Evolutionary conservation across 2,888 invertebrate genomes (phyloP).

Genomic region (Gandaritis pyraliata): DNA sequence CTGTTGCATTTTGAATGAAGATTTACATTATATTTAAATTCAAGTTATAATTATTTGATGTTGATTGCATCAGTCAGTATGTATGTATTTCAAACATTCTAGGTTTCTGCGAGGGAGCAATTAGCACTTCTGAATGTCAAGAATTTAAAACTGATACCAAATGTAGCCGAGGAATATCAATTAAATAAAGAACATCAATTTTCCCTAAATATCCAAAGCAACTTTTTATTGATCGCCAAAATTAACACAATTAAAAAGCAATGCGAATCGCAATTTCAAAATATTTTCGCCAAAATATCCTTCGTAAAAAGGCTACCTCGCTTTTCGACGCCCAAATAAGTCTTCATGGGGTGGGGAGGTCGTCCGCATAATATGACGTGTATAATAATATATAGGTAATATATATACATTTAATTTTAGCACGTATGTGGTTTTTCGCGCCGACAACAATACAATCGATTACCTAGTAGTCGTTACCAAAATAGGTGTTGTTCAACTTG

Average conservation of each 20-base stretch:
- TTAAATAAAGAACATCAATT: constrained; percentile 11
- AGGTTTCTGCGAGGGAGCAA: neutral
- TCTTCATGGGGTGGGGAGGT: constrained; percentile 29
- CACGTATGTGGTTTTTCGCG: constrained; percentile 17
- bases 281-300: constrained; percentile 26
- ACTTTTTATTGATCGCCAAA: constrained; percentile 19
- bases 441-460: constrained; percentile 63
- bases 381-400: no score
- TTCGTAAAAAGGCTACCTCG: constrained; percentile 25
- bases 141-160: neutral
- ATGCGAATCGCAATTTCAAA: constrained; percentile 16
- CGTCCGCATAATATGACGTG: constrained; percentile 25
- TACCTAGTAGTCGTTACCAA: constrained; percentile 67
- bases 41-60: neutral
- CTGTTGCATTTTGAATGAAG: neutral
- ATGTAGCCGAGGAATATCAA: neutral
- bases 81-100: neutral
- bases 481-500: constrained; percentile 62
- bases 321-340: constrained; percentile 24
- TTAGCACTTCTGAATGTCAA: neutral
- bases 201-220: constrained; percentile 2
- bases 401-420: constrained; percentile 10
- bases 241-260: constrained; percentile 23
- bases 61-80: neutral
- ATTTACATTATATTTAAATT: neutral